Evolutionary conservation across 1,140 invertebrate species (phyloP).

Genomic region (Venustaconcha ellipsiformis): DNA sequence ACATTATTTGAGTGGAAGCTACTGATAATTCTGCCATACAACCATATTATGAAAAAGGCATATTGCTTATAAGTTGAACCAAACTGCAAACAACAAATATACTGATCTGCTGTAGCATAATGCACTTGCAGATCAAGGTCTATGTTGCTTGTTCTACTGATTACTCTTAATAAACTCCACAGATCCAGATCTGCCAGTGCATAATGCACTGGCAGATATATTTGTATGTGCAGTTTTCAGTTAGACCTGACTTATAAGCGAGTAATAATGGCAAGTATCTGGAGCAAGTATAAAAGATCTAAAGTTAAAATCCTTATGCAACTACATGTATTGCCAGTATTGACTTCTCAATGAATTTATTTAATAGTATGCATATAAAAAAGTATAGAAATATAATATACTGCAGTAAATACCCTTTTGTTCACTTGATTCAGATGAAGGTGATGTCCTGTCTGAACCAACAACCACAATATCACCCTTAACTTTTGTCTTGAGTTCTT

Average conservation of each 20-base stretch:
- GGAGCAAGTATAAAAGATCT: neutral
- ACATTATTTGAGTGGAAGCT: neutral
- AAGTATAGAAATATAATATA: too few species aligned
- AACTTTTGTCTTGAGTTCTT: constrained; percentile 51
- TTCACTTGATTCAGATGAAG: constrained; percentile 56
- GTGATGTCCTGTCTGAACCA: constrained; percentile 52
- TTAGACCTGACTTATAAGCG: too few species aligned
- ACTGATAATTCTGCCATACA: neutral
- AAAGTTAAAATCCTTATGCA: neutral
- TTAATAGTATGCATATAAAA: neutral
- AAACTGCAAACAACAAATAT: too few species aligned
- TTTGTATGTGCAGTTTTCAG: too few species aligned
- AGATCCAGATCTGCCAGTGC: too few species aligned
- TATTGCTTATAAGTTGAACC: neutral
- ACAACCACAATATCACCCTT: constrained; percentile 65
- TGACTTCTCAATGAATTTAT: too few species aligned
- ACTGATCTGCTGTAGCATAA: too few species aligned
- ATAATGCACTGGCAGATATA: too few species aligned
- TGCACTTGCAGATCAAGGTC: too few species aligned
- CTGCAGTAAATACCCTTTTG: constrained; percentile 47
- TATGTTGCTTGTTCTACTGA: too few species aligned
- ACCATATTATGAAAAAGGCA: neutral
- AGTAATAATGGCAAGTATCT: too few species aligned
- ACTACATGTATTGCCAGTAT: neutral
- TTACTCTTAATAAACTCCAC: too few species aligned